These are phyloP conservation scores for Archegozetes longisetosus DNA, from an alignment of 1,140 invertebrate species.

Conservation along the genomic window DNA sequence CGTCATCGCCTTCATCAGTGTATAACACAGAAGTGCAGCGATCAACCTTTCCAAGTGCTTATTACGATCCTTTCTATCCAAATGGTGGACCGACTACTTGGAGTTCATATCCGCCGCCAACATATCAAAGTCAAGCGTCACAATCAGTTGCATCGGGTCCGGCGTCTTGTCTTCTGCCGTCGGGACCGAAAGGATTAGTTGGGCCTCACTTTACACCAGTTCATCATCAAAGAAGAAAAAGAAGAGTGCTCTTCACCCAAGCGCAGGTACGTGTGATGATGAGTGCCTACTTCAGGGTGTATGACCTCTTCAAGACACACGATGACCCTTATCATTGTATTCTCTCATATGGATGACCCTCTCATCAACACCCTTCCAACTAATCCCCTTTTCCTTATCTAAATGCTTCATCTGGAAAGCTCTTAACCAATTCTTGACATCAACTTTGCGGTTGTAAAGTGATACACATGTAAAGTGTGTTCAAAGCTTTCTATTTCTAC, in stretches of 20 bases:
- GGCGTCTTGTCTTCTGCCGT: slow-evolving; percentile 1
- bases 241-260: slow-evolving; percentile 81
- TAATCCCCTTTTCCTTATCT: not conserved
- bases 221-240: slow-evolving; percentile 50
- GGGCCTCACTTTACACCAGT: slow-evolving; percentile 9
- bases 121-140: not conserved
- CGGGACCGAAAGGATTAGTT: slow-evolving; percentile 9
- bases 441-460: no score
- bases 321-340: not conserved
- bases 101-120: slow-evolving; percentile 12
- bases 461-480: no score
- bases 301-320: not conserved
- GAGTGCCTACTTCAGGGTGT: not conserved
- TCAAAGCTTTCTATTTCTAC: no score
- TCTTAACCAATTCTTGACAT: not conserved
- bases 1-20: slow-evolving; percentile 1
- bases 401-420: no score
- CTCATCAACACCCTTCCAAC: not conserved
- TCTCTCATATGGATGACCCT: not conserved
- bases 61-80: slow-evolving; percentile 17
- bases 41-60: slow-evolving; percentile 9
- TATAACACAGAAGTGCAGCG: not conserved
- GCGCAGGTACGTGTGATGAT: slow-evolving; percentile 40
- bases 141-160: not conserved
- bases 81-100: slow-evolving; percentile 14